phyloP scores from a whole-genome alignment of 2,888 invertebrate genomes.

The Didymodactylos carnosus region DNA sequence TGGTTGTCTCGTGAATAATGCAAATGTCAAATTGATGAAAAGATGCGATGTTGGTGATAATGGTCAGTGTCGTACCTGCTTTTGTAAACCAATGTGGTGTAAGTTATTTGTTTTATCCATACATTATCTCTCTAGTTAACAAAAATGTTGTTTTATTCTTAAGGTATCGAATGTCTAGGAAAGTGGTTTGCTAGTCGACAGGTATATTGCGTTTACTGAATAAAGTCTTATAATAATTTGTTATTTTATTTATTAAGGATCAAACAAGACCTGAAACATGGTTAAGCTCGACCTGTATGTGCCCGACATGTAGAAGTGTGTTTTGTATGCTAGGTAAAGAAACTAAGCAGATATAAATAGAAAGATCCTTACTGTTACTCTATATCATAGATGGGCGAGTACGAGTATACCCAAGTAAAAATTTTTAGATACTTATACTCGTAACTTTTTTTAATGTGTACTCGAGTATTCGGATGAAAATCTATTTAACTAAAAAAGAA shows the following conservation, averaged over 20 bases:
- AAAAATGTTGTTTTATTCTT: background rate
- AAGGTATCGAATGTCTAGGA: conserved; percentile 30
- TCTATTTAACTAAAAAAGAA: no score
- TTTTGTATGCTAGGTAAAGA: conserved; percentile 67
- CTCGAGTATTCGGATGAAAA: no score
- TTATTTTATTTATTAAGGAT: no score
- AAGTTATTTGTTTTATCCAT: conserved; percentile 47
- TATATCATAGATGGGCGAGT: no score
- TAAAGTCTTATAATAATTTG: no score
- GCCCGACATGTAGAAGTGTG: conserved; percentile 62
- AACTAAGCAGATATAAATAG: no score
- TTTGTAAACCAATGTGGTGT: conserved; percentile 74
- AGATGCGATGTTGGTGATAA: conserved; percentile 40
- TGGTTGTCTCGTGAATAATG: conserved; percentile 59
- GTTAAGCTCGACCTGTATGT: conserved; percentile 61
- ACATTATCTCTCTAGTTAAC: background rate
- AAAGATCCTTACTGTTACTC: no score
- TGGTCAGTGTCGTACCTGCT: conserved; percentile 43
- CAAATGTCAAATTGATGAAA: conserved; percentile 58
- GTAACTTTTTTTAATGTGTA: no score
- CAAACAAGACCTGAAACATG: conserved; percentile 50
- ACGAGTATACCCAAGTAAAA: no score
- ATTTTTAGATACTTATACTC: no score
- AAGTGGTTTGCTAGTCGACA: conserved; percentile 59
- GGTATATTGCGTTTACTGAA: no score